These are phyloP conservation scores for Metellina segmentata DNA, from an alignment of 2,888 invertebrate genomes.

Conservation along the genomic window DNA sequence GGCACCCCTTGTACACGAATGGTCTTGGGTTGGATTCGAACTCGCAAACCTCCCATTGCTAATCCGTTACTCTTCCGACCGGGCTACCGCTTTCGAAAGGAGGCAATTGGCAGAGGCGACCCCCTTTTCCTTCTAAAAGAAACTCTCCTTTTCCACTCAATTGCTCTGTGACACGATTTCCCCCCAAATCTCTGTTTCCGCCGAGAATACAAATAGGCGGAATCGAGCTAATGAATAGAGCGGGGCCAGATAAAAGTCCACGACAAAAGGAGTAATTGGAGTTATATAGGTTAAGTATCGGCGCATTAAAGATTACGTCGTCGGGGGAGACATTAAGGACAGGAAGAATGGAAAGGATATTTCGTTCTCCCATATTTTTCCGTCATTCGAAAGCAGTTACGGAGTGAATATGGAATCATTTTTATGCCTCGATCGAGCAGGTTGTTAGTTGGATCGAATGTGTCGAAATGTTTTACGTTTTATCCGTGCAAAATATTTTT, in stretches of 20 bases:
- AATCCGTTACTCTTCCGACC: no score
- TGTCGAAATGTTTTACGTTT: neutral
- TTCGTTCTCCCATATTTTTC: neutral
- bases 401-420: neutral
- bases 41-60: no score
- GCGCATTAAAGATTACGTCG: neutral
- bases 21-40: no score
- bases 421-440: neutral
- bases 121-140: no score
- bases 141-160: neutral
- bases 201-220: constrained; percentile 1
- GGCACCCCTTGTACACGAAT: no score
- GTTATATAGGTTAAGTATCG: neutral
- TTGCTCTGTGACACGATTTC: neutral
- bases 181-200: neutral
- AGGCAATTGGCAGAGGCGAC: no score
- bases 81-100: no score
- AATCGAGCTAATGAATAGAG: neutral
- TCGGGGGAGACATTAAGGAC: neutral
- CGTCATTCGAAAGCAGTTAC: neutral
- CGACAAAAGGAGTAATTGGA: neutral
- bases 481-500: neutral
- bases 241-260: neutral
- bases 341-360: neutral
- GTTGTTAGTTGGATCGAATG: neutral